Conservation (phyloP, 2,888 invertebrate genomes). For the Ommatoiulus sabulosus region DNA sequence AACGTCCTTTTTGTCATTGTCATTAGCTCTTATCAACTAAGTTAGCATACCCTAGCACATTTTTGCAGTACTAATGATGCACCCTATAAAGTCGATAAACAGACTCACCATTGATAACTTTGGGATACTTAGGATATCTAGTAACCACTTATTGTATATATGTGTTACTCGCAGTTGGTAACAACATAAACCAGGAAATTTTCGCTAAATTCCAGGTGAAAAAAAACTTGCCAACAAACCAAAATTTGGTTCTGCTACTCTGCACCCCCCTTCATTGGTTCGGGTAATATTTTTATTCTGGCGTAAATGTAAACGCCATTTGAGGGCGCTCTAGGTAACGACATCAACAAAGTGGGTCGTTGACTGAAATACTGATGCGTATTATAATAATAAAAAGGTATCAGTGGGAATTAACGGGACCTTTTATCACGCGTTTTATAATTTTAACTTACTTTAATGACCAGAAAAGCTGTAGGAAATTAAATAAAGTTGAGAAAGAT, state of each 20-base stretch:
- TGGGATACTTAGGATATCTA: not conserved
- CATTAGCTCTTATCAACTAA: not conserved
- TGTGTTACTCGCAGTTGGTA: not conserved
- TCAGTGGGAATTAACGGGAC: too few relatives aligned
- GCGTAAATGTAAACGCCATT: not conserved
- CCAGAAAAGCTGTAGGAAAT: too few relatives aligned
- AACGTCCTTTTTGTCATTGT: constrained; percentile 27
- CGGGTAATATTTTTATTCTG: not conserved
- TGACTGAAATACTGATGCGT: too few relatives aligned
- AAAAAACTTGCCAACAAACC: constrained; percentile 34
- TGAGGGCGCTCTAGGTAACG: not conserved
- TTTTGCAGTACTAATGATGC: not conserved
- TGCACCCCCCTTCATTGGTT: not conserved
- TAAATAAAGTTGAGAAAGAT: not conserved
- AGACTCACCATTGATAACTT: constrained; percentile 9
- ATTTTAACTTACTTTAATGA: too few relatives aligned
- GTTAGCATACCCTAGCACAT: not conserved
- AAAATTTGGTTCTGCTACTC: not conserved
- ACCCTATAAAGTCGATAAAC: not conserved
- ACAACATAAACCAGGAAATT: not conserved
- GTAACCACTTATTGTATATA: not conserved
- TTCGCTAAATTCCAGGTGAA: not conserved
- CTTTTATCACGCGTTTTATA: too few relatives aligned
- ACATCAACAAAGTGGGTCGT: too few relatives aligned
- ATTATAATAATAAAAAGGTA: too few relatives aligned